Conservation (phyloP, 2,113 vertebrate species). For the Gavialis gangeticus region DNA sequence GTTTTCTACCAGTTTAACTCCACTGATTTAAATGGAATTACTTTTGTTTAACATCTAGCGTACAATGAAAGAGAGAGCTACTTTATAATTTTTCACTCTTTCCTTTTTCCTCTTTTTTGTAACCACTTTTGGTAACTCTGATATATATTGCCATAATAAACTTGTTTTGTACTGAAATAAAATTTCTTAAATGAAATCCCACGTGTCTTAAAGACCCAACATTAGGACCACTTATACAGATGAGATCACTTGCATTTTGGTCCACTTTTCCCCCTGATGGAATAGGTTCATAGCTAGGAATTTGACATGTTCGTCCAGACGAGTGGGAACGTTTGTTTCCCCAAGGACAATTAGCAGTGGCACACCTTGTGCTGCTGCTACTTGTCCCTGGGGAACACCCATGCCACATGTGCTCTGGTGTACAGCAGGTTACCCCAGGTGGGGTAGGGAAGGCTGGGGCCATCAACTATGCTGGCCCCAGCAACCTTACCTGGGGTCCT, state of each 20-base stretch:
- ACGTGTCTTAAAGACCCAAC: fast-evolving
- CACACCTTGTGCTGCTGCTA: too few species aligned
- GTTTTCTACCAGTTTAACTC: neutral
- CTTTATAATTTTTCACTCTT: neutral
- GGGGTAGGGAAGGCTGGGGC: too few species aligned
- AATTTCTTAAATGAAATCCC: neutral
- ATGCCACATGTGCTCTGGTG: too few species aligned
- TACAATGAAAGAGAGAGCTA: neutral
- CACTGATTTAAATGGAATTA: conserved; percentile 42
- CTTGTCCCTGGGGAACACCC: too few species aligned
- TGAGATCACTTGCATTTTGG: neutral
- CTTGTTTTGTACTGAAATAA: neutral
- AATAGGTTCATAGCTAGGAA: neutral
- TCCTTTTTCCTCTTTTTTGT: neutral
- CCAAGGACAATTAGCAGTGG: too few species aligned
- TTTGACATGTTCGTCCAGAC: neutral
- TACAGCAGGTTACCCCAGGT: too few species aligned
- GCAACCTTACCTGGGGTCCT: too few species aligned
- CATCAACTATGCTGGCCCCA: too few species aligned
- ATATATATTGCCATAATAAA: neutral
- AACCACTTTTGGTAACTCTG: neutral
- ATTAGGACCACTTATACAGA: neutral
- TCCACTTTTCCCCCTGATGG: neutral
- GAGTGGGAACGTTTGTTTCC: too few species aligned
- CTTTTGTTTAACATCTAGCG: conserved; percentile 14